A percentile compares a stretch with the other conserved stretches of the same genome.
phyloP scores from a whole-genome alignment of 2,113 vertebrate species.

The Copsychus sechellarum region DNA sequence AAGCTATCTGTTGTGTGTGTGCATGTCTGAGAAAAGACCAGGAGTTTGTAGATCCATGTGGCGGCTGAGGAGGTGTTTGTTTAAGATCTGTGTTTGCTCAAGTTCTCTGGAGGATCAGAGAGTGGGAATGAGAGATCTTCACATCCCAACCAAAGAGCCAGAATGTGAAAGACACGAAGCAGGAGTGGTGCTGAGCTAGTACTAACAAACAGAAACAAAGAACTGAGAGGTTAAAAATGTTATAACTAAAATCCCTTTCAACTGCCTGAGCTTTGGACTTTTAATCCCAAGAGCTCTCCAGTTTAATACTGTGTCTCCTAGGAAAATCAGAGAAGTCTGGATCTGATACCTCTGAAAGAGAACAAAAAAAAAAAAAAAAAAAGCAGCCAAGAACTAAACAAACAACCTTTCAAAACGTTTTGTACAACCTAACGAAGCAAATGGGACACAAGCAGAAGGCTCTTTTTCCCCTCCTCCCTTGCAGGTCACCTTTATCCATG shows the following conservation, averaged over 20 bases:
- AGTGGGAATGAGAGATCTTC: conserved; percentile 12
- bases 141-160: conserved; percentile 25
- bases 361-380: not conserved
- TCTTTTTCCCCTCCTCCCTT: not conserved
- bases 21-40: not conserved
- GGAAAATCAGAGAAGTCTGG: conserved; percentile 29
- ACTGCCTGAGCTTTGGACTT: conserved; percentile 9
- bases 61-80: conserved; percentile 11
- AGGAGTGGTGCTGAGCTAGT: not conserved
- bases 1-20: not conserved
- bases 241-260: conserved; percentile 17
- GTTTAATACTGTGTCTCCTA: not conserved
- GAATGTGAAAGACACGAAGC: not conserved
- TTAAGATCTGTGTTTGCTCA: conserved; percentile 13
- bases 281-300: conserved; percentile 49
- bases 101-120: conserved; percentile 32
- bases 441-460: not conserved
- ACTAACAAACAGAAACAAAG: conserved; percentile 33
- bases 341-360: not conserved
- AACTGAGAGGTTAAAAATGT: conserved; percentile 31
- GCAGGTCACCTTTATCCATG: conserved; percentile 65
- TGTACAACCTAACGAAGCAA: conserved; percentile 32
- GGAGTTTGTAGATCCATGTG: not conserved
- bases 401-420: conserved; percentile 34
- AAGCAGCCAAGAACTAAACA: not conserved